A percentile compares a stretch with the other conserved stretches of the same genome.
phyloP scores from a whole-genome alignment of 1,140 invertebrate species.

The Psix sp. region DNA sequence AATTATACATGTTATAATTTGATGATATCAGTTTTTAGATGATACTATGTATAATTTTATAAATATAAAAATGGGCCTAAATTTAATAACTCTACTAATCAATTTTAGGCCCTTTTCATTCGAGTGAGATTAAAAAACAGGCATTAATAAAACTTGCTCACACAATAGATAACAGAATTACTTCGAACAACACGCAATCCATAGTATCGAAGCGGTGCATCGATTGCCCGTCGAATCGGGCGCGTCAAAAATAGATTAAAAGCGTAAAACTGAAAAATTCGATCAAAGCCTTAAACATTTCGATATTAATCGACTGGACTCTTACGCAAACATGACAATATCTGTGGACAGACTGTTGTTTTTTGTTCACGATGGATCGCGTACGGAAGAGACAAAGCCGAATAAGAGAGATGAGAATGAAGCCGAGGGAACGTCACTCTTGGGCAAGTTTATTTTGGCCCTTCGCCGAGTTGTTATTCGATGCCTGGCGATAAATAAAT shows the following conservation, averaged over 20 bases:
- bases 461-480: slow-evolving; percentile 47
- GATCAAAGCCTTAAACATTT: slow-evolving; percentile 38
- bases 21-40: no score
- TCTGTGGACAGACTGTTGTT: slow-evolving; percentile 43
- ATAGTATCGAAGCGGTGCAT: slow-evolving; percentile 1
- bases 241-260: slow-evolving; percentile 55
- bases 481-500: slow-evolving; percentile 71
- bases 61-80: no score
- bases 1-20: no score
- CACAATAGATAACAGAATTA: slow-evolving; percentile 28
- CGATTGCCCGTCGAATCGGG: slow-evolving; percentile 21
- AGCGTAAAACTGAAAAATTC: slow-evolving; percentile 47
- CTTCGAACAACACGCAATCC: slow-evolving; percentile 10
- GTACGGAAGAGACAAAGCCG: background rate
- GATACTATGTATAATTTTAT: no score
- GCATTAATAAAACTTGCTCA: background rate
- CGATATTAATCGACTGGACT: slow-evolving; percentile 47
- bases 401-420: slow-evolving; percentile 38
- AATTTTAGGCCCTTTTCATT: background rate
- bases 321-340: slow-evolving; percentile 30
- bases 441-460: slow-evolving; percentile 55
- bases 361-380: slow-evolving; percentile 16
- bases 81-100: no score
- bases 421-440: slow-evolving; percentile 50
- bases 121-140: background rate